Conservation (phyloP, 2,888 invertebrate species). For the Xiphydria camelus region DNA sequence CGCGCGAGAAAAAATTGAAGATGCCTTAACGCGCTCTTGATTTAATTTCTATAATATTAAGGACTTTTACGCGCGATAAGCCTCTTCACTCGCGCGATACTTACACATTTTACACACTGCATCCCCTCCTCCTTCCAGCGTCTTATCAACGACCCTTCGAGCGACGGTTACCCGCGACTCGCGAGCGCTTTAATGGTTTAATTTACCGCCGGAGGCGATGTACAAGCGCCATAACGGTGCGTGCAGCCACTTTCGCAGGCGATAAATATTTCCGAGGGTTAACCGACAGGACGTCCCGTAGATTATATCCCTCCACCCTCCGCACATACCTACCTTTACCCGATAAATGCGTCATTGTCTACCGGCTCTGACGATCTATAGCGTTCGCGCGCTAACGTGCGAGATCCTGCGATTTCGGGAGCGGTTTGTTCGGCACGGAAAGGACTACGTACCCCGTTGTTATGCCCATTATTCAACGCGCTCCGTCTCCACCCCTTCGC, state of each 20-base stretch:
- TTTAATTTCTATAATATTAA: too few relatives aligned
- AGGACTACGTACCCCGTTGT: constrained; percentile 20
- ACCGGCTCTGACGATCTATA: constrained; percentile 33
- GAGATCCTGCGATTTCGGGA: constrained; percentile 20
- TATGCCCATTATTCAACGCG: constrained; percentile 22
- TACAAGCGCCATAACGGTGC: constrained; percentile 10
- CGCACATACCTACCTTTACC: too few relatives aligned
- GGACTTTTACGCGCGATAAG: too few relatives aligned
- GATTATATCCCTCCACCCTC: constrained; percentile 33
- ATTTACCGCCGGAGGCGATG: not conserved
- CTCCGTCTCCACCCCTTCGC: too few relatives aligned
- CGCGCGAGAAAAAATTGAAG: too few relatives aligned
- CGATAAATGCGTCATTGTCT: constrained; percentile 48
- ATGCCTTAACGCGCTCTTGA: too few relatives aligned
- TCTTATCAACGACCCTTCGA: constrained; percentile 1
- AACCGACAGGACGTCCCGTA: constrained; percentile 40
- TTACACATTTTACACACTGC: too few relatives aligned
- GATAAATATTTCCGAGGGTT: constrained; percentile 46
- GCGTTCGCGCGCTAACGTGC: constrained; percentile 14
- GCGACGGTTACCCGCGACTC: too few relatives aligned
- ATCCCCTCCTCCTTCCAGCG: too few relatives aligned
- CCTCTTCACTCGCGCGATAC: too few relatives aligned
- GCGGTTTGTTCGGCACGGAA: constrained; percentile 25
- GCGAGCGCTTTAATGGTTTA: not conserved
- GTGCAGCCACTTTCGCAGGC: constrained; percentile 28